Conservation (phyloP, 2,888 invertebrate species). For the Hirudinaria manillensis region DNA sequence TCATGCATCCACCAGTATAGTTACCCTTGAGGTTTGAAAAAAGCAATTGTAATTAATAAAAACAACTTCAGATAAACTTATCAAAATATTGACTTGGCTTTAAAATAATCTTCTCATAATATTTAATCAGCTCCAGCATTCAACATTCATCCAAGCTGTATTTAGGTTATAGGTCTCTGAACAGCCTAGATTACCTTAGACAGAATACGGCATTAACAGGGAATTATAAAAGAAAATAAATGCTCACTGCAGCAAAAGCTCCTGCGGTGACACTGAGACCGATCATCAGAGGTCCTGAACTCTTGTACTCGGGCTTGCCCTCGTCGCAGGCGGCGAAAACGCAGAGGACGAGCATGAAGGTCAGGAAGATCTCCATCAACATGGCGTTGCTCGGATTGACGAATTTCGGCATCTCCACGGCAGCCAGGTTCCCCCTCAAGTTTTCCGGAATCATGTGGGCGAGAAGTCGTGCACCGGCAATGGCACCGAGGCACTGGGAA, state of each 20-base stretch:
- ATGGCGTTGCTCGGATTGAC: constrained; percentile 35
- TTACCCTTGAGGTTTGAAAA: constrained; percentile 57
- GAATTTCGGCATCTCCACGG: constrained; percentile 7
- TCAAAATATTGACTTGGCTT: too few relatives aligned
- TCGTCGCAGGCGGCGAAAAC: constrained; percentile 42
- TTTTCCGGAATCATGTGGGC: constrained; percentile 31
- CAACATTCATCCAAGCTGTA: too few relatives aligned
- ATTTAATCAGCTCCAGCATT: too few relatives aligned
- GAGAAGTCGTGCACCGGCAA: constrained; percentile 54
- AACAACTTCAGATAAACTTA: too few relatives aligned
- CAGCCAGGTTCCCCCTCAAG: constrained; percentile 21
- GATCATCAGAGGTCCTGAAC: constrained; percentile 42
- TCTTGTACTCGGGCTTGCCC: constrained; percentile 39
- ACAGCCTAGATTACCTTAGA: too few relatives aligned
- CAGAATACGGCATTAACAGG: too few relatives aligned
- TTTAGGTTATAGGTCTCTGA: too few relatives aligned
- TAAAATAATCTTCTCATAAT: too few relatives aligned
- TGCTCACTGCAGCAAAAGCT: constrained; percentile 39
- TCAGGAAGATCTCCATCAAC: constrained; percentile 41
- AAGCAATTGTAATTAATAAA: neutral
- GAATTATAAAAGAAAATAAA: too few relatives aligned
- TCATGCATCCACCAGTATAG: constrained; percentile 81
- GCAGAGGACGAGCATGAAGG: constrained; percentile 42
- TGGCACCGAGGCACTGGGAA: constrained; percentile 73
- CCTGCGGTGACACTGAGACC: constrained; percentile 42